Base-by-base conservation (phyloP, 2,888 invertebrate genomes). In the Homarus gammarus region DNA sequence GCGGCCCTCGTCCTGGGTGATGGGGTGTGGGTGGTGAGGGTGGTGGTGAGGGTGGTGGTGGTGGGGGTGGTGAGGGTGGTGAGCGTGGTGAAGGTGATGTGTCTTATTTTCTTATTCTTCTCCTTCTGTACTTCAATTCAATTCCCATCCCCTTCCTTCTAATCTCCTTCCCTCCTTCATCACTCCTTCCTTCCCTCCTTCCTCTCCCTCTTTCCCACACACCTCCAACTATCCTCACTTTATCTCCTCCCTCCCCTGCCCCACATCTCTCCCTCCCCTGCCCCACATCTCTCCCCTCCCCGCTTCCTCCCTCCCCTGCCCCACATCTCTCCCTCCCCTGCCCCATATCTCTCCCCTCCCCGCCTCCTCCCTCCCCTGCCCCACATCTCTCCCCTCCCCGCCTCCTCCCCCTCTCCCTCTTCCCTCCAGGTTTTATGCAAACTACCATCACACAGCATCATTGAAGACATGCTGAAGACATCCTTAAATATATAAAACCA, bases 401-500 rank as follows among this genome's bases (percentile, higher is more conserved):
- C 31, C 2, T 5, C 27, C 27, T 6, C n/a, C 64, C 27, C 1
- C 27, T 22, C 0, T 6, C 31, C 31, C 6, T 1, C 6, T 6
- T 27, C 64, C 6, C 27, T 22, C 31, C 64, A 64, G 5, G 27
- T 3, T 18, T 56, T 64, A 64, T 31, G 27, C 64, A 64, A 64
- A 64, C n/a, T 64, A 64, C 64, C 12, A 3, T 56, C 56, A 64
- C 27, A 27, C 27, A 0, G n/a, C 27, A 64, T 31, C 64, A 27
- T 27, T 27, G 2, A 27, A 8, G 27, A 64, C 64, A 27, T 64
- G 64, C 5, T 64, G 27, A 27, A 64, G 27, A 64, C 6, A 27
- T 27, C n/a, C 27, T 64, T 64, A 64, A 64, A 64, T 64, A 64
- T 64, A 64, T 64, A 64, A 27, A n/a, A n/a, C 1, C 64, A 64